phyloP scores from a whole-genome alignment of 2,797 vertebrate species.

The Sebastes diaconus region DNA sequence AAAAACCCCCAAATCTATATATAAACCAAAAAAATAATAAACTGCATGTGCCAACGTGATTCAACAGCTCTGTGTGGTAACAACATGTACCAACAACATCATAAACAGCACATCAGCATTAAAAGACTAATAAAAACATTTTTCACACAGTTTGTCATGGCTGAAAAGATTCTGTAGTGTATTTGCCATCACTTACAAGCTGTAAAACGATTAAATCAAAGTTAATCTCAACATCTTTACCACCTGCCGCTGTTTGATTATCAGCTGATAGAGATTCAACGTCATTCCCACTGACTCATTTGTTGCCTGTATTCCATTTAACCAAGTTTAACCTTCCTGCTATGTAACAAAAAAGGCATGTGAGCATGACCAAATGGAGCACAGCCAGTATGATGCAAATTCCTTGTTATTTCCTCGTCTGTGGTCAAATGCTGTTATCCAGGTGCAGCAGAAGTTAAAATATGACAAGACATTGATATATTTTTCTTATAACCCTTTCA shows the following conservation, averaged over 20 bases:
- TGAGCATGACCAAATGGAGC: not conserved
- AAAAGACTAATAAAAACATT: too few species aligned
- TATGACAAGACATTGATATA: not conserved
- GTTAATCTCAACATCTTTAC: not conserved
- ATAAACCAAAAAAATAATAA: too few species aligned
- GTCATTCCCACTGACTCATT: not conserved
- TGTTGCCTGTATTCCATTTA: not conserved
- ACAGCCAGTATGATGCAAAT: not conserved
- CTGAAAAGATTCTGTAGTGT: too few species aligned
- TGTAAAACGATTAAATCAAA: not conserved
- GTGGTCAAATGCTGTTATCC: too few species aligned
- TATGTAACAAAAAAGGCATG: too few species aligned
- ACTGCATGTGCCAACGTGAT: too few species aligned
- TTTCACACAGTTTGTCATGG: too few species aligned
- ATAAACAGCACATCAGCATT: not conserved
- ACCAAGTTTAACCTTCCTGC: not conserved
- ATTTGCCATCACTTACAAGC: not conserved
- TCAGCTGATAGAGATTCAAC: not conserved
- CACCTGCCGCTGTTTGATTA: not conserved
- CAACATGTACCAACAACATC: not conserved
- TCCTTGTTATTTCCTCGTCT: too few species aligned
- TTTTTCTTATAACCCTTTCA: too few species aligned
- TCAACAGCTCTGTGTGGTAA: not conserved
- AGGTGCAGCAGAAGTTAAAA: not conserved
- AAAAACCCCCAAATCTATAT: too few species aligned